Evolutionary conservation across 2,797 vertebrate species (phyloP), one percentile per base, ranked within the genome.

Genomic region (Steatocranus sp.): DNA sequence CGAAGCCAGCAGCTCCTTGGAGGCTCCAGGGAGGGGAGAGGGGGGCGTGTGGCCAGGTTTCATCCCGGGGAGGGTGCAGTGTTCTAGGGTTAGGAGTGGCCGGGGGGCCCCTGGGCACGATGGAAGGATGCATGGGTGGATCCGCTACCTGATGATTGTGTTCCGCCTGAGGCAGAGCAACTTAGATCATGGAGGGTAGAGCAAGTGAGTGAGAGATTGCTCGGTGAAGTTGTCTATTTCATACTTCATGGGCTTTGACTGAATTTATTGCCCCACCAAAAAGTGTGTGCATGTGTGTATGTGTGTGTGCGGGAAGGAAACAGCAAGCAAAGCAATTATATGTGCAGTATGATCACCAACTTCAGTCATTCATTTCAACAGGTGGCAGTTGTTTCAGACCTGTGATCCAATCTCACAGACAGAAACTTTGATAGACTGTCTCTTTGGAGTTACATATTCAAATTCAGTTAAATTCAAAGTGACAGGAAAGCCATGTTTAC

Each of bases 61-160:
- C 94, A 93, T 93, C 90, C 95, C 91, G 27, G 87, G 90, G 91
- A 94, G 90, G 91, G 90, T 78, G 93, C 90, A 88, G 87, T 83
- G 91, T 89, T 91, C 86, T 93, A 92, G 94, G 91, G 87, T 89
- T 91, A 93, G 92, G 93, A 94, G 90, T 89, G 89, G 89, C 93
- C 53, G 32, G 49, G 91, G 92, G 90, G 86, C 81, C 88, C 91
- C 83, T 85, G 83, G 87, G 90, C 81, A 84, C 76, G 90, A 82
- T 30, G 89, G 91, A 89, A 87, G 91, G 93, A 94, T 80, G 92
- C 90, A 95, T 93, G 92, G 93, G 94, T 94, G 94, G 93, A 95
- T 94, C 92, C 90, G 80, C 86, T 93, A 91, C 94, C 91, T 93
- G 93, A 94, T 94, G 92, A 90, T 91, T 89, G 89, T 90, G 89